Percentiles rank a stretch among this genome's conserved stretches.
Conservation (phyloP, 53 echinoderm and acorn worm genomes). For the Pentamera pediparva region DNA sequence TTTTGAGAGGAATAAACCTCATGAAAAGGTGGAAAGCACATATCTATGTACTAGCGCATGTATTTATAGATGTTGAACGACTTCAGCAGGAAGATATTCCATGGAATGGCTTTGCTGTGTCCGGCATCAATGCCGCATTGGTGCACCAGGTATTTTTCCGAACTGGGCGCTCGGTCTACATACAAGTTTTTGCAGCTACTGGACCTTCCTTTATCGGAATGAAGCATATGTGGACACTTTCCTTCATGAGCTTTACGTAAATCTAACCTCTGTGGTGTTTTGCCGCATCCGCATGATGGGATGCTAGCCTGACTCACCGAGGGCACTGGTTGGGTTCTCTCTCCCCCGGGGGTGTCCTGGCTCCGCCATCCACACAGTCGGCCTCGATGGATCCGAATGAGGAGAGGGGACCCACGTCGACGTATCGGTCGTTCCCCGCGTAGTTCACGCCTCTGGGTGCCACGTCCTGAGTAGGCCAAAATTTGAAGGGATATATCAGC, state of each 20-base stretch:
- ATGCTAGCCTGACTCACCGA: conserved; percentile 27
- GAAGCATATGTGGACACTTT: not conserved
- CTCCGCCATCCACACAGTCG: conserved; percentile 18
- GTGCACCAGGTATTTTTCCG: too few species aligned
- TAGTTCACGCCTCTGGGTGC: conserved; percentile 3
- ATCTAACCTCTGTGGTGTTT: not conserved
- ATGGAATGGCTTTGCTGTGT: too few species aligned
- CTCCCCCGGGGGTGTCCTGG: not conserved
- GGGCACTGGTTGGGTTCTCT: conserved; percentile 1
- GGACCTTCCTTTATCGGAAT: not conserved
- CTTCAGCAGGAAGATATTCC: too few species aligned
- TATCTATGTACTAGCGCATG: too few species aligned
- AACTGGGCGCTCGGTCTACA: too few species aligned
- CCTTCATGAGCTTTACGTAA: not conserved
- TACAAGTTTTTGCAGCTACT: not conserved
- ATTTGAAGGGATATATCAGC: not conserved
- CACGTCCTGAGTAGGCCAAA: not conserved
- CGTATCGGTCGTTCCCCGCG: conserved; percentile 16
- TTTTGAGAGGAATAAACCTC: too few species aligned
- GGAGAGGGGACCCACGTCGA: conserved; percentile 12
- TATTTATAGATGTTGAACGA: too few species aligned
- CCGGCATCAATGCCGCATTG: too few species aligned
- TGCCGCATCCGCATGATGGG: not conserved
- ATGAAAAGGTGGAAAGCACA: too few species aligned
- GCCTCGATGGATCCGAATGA: conserved; percentile 19